These are phyloP conservation scores for Antidorcas marsupialis DNA, from an alignment of 2,113 vertebrate species.

Conservation along the genomic window DNA sequence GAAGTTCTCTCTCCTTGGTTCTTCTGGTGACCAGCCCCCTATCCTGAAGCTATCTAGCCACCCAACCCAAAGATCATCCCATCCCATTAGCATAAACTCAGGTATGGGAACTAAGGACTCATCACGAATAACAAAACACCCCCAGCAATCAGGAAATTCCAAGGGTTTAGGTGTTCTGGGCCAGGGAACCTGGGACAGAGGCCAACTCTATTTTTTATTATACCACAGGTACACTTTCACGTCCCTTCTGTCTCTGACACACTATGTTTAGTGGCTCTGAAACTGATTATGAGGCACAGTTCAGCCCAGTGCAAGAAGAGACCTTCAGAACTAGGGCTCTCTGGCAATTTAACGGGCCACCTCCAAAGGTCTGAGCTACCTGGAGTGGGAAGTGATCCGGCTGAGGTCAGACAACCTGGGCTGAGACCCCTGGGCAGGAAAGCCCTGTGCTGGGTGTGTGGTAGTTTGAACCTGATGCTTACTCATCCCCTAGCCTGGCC, in stretches of 20 bases:
- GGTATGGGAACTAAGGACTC: not conserved
- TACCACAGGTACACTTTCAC: not conserved
- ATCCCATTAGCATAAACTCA: not conserved
- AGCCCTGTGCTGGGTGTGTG: not conserved
- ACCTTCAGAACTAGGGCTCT: not conserved
- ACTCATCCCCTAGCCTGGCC: fast-evolving
- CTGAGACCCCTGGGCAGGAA: not conserved
- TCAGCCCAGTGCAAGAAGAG: not conserved
- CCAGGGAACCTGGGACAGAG: not conserved
- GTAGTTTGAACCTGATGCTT: not conserved
- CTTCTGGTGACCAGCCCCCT: not conserved
- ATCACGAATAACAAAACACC: not conserved
- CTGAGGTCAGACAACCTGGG: not conserved
- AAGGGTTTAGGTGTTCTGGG: not conserved
- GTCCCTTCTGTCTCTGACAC: not conserved
- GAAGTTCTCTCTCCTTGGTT: not conserved
- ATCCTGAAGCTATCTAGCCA: not conserved
- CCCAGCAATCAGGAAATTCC: not conserved
- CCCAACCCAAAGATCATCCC: not conserved
- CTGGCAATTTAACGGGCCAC: not conserved
- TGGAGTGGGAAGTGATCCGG: not conserved
- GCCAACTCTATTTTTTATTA: not conserved
- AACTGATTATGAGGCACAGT: not conserved
- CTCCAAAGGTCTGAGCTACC: not conserved
- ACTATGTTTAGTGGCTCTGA: not conserved